Evolutionary conservation across 2,113 vertebrate species (phyloP).

Genomic region (Otus sunia): DNA sequence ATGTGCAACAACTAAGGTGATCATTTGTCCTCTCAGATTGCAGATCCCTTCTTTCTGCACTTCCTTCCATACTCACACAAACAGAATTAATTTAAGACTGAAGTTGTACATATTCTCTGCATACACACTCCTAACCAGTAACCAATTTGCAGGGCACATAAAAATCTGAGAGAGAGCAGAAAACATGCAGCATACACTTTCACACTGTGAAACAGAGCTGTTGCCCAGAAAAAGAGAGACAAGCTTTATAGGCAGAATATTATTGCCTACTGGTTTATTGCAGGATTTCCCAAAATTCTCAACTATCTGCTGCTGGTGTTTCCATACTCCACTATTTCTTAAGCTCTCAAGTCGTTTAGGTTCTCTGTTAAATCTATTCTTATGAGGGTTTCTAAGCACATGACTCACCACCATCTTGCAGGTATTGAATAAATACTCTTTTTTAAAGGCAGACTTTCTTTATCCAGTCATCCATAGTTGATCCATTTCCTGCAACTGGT

Average conservation of each 20-base stretch:
- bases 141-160: neutral
- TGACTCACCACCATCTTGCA: neutral
- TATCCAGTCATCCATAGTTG: neutral
- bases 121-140: neutral
- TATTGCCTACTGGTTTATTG: neutral
- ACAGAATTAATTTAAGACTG: neutral
- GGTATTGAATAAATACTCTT: neutral
- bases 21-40: neutral
- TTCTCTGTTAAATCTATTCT: neutral
- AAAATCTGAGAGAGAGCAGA: neutral
- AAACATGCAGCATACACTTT: accelerated
- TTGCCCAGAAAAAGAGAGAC: neutral
- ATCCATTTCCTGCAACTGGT: neutral
- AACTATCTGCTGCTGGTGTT: neutral
- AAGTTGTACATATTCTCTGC: neutral
- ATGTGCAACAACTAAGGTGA: neutral
- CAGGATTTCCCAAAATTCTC: neutral
- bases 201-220: neutral
- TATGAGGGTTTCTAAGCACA: neutral
- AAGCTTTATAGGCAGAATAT: neutral
- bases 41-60: neutral
- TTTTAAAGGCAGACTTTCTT: neutral
- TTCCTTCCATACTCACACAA: neutral
- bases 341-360: neutral
- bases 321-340: neutral